Conservation (phyloP, 2,888 invertebrate species). For the Sinhomidia bicolor region DNA sequence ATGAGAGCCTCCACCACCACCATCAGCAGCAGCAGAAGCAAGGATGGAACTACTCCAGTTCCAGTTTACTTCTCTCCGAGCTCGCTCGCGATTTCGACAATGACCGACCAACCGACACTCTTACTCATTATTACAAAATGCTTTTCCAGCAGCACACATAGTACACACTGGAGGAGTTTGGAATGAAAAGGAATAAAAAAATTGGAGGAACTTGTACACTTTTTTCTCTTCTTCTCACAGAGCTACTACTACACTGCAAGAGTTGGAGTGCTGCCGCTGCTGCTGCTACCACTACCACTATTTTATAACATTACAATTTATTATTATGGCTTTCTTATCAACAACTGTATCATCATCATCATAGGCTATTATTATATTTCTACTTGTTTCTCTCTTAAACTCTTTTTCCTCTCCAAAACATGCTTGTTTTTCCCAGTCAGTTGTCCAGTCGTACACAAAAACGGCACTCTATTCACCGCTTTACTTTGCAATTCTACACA, state of each 20-base stretch:
- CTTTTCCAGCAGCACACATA: not conserved
- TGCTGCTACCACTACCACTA: not conserved
- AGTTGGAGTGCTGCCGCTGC: not conserved
- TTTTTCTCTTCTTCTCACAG: not conserved
- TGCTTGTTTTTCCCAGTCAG: too few relatives aligned
- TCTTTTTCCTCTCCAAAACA: too few relatives aligned
- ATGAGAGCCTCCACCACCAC: not conserved
- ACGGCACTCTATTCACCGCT: not conserved
- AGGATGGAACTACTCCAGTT: conserved; percentile 24
- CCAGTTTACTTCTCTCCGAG: conserved; percentile 55
- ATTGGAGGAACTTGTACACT: not conserved
- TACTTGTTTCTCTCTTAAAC: not conserved
- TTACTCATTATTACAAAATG: not conserved
- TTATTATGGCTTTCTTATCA: conserved; percentile 20
- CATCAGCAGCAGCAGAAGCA: not conserved
- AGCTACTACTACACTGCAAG: not conserved
- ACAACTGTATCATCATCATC: conserved; percentile 7
- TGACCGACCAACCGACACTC: conserved; percentile 41
- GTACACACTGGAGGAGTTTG: too few relatives aligned
- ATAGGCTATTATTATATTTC: not conserved
- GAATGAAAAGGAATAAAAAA: too few relatives aligned
- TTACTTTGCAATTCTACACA: not conserved
- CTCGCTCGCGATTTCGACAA: conserved; percentile 64
- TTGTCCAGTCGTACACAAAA: too few relatives aligned
- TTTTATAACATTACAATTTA: not conserved